phyloP scores from a whole-genome alignment of 1,140 invertebrate species.

The Dinoponera quadriceps region DNA sequence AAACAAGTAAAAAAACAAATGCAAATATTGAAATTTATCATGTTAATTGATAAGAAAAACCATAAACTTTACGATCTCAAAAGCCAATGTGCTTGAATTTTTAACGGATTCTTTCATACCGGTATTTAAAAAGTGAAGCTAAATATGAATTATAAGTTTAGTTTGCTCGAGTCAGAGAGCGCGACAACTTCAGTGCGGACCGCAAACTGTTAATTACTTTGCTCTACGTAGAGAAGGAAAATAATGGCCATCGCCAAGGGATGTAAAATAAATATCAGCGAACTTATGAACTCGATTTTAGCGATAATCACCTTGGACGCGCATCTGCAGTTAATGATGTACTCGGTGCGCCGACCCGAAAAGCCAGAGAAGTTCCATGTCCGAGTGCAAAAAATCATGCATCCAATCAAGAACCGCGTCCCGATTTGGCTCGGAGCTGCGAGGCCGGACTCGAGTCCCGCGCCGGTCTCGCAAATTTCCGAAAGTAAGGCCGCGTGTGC shows the following conservation, averaged over 20 bases:
- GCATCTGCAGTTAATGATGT: background rate
- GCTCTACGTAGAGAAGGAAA: background rate
- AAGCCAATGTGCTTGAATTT: too few species aligned
- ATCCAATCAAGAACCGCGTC: background rate
- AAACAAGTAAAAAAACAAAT: too few species aligned
- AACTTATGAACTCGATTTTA: background rate
- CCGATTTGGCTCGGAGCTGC: background rate
- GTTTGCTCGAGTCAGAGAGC: too few species aligned
- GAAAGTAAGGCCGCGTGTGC: slow-evolving; percentile 3
- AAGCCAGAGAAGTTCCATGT: background rate
- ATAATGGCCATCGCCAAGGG: background rate
- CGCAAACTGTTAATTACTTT: too few species aligned
- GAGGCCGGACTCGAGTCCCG: background rate
- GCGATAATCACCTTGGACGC: background rate
- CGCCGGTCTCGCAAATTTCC: slow-evolving; percentile 1
- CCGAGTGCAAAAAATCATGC: background rate
- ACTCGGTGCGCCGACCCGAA: background rate
- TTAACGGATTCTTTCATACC: too few species aligned
- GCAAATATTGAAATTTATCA: too few species aligned
- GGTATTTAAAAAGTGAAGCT: too few species aligned
- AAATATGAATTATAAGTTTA: too few species aligned
- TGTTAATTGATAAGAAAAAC: too few species aligned
- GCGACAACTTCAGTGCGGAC: too few species aligned
- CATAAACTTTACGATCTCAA: too few species aligned
- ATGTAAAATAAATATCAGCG: slow-evolving; percentile 1